Evolutionary conservation across 1,140 invertebrate genomes (phyloP), one percentile per base, ranked within the genome.

Genomic region (Cylas formicarius): DNA sequence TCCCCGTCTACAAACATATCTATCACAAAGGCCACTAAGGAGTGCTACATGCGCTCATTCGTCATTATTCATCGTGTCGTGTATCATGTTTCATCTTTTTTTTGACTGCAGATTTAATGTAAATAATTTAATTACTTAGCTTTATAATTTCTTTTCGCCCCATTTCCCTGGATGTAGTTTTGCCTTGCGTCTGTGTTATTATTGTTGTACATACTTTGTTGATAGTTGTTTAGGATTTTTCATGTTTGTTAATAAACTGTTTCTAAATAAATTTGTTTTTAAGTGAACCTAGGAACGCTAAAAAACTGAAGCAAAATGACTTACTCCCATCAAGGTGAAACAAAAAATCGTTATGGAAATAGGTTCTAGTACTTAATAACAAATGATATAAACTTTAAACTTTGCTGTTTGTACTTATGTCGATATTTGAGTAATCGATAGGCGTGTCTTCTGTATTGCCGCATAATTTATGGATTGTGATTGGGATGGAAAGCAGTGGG

Each of bases 1-100:
- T 82, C n/a, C 82, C 82, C 6, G 78, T 84, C 36, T 84, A 84
- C 69, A 84, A 84, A 62, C 82, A 85, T 64, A 76, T 85, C 50
- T 81, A 82, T 68, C 81, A 52, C 4, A 37, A 48, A 4, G 80
- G 44, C 21, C 33, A 44, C 11, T 24, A 41, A 36, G 42, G 44
- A 37, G 36, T 47, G 28, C 33, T 47, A 40, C 14, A 13, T 38
- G 21, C 29, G n/a, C 35, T 32, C 24, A 29, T 24, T 37, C 19
- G 7, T 37, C 21, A 18, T 38, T 38, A 17, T 45, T 17, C 27
- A 29, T 38, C 34, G 32, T 37, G 17, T 29, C 31, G 7, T 31
- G 9, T 31, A 16, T 9, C 8, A 4, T 3, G n/a, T 44, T 35
- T 23, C 10, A 16, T 20, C 17, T 20, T 22, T 11, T 35, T 24